Evolutionary conservation across 2,113 vertebrate genomes (phyloP).

Genomic region (Gymnogyps californianus): DNA sequence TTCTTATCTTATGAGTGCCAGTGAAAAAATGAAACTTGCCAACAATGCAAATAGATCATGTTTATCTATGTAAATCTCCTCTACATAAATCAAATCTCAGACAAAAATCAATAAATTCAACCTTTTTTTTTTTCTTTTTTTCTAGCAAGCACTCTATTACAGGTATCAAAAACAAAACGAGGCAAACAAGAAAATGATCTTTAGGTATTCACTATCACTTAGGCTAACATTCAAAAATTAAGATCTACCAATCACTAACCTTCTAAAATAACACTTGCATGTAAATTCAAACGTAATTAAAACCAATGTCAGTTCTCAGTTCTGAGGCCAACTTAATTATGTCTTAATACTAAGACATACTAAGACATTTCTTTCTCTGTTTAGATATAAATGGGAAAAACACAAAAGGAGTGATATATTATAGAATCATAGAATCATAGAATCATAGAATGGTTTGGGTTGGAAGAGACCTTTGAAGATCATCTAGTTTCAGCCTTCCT

Average conservation of each 20-base stretch:
- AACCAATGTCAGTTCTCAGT: background rate
- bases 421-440: background rate
- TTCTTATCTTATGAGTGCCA: background rate
- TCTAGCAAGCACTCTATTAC: background rate
- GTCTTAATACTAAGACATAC: background rate
- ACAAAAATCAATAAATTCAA: constrained; percentile 16
- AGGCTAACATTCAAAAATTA: background rate
- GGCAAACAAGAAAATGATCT: background rate
- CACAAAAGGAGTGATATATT: background rate
- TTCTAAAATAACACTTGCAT: constrained; percentile 35
- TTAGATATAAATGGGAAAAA: background rate
- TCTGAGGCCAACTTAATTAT: background rate
- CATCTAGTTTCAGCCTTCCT: no score
- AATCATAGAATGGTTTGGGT: no score
- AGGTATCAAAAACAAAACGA: background rate
- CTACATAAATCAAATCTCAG: background rate
- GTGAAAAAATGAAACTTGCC: background rate
- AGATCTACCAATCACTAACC: background rate
- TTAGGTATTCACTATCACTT: background rate
- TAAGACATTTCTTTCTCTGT: background rate
- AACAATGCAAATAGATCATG: background rate
- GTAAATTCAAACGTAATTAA: constrained; percentile 18
- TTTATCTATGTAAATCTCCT: constrained; percentile 3
- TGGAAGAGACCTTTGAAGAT: no score
- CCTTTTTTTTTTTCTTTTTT: background rate